These are phyloP conservation scores for Phalera bucephala DNA, from an alignment of 2,888 invertebrate genomes.

Conservation along the genomic window DNA sequence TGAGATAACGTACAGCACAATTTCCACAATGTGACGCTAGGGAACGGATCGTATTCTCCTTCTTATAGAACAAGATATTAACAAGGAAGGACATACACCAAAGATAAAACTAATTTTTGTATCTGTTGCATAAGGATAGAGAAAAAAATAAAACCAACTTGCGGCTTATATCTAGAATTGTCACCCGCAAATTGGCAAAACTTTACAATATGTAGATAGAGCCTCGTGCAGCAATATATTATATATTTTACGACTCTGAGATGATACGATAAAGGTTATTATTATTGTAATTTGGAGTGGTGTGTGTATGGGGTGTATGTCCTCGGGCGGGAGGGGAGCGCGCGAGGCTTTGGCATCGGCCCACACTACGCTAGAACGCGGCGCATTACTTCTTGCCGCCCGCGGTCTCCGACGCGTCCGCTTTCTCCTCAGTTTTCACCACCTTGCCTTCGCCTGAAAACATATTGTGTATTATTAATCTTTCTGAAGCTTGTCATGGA, in stretches of 20 bases:
- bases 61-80: background rate
- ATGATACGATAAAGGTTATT: too few relatives aligned
- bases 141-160: too few relatives aligned
- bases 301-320: background rate
- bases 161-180: too few relatives aligned
- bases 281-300: too few relatives aligned
- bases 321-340: background rate
- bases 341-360: background rate
- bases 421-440: slow-evolving; percentile 76
- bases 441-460: slow-evolving; percentile 74
- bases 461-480: too few relatives aligned
- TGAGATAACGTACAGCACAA: too few relatives aligned
- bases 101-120: background rate
- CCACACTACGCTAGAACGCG: background rate
- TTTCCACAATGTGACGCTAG: background rate
- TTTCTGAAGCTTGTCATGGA: too few relatives aligned
- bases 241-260: too few relatives aligned
- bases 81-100: background rate
- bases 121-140: too few relatives aligned
- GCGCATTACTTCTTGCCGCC: slow-evolving; percentile 54
- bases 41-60: background rate
- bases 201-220: too few relatives aligned
- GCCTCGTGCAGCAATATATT: too few relatives aligned
- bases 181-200: too few relatives aligned
- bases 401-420: slow-evolving; percentile 62